Base-by-base conservation (phyloP, 2,113 vertebrate species). In the Danionella cerebrum region DNA sequence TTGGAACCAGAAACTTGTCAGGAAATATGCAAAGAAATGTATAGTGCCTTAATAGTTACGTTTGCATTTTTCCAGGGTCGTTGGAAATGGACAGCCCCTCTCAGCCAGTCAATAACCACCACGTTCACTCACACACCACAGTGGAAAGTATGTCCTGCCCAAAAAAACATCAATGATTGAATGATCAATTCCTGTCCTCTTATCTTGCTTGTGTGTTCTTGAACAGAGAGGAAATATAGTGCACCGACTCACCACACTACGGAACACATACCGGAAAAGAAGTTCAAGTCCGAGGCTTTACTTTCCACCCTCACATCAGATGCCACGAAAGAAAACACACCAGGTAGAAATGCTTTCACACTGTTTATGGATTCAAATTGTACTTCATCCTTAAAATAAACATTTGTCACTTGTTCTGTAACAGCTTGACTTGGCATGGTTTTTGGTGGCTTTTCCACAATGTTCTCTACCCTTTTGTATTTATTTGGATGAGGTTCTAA, bases 201-300 rank as follows among this genome's bases (percentile, higher is more conserved):
- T 21, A 12, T 7, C 33, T 5, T 51, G 59, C 45, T 70, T 45
- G 14, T 50, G 21, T 33, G 36, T 29, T 0, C 31, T 31, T 86
- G 39, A n/a, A 70, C 84, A 98, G 96, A 98, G 90, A 93, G 96
- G 80, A 98, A 97, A 84, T 93, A 97, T 84, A 95, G 88, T 51
- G 84, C 93, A 33, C 89, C 94, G 4, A 79, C 88, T 66, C 96
- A 98, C 72, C 96, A 98, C 82, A 89, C 93, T 9, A 89, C 94
- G 58, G 96, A 98, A 76, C 94, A 98, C 13, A 86, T 96, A 73
- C 90, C 95, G 38, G 96, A 99, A 83, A 99, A 99, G 90, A 99
- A 98, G 80, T 98, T 99, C 79, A 99, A 98, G 81, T 98, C 96
- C n/a, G 96, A 99, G 87, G 96, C 94, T 69, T 89, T 99, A 77